These are phyloP conservation scores for Aradophagus sp. DNA, from an alignment of 1,140 invertebrate species.

Conservation along the genomic window DNA sequence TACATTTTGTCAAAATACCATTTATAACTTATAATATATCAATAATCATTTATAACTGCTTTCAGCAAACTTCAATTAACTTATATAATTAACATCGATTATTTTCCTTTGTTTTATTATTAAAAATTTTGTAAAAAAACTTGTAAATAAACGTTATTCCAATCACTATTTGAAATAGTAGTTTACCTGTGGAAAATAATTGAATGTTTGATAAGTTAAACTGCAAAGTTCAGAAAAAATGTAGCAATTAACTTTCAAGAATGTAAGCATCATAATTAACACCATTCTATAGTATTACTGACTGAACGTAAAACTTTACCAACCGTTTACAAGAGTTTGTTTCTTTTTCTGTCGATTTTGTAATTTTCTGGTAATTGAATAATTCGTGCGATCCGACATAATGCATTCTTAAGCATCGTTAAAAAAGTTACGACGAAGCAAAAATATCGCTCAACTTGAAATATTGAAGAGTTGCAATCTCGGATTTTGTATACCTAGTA, in stretches of 20 bases:
- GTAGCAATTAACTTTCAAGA: slow-evolving; percentile 7
- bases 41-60: too few species aligned
- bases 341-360: slow-evolving; percentile 13
- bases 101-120: too few species aligned
- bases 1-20: too few species aligned
- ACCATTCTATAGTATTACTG: not conserved
- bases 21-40: too few species aligned
- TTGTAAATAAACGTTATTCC: too few species aligned
- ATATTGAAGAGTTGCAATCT: slow-evolving; percentile 24
- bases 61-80: too few species aligned
- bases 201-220: too few species aligned
- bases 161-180: too few species aligned
- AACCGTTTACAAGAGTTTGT: slow-evolving; percentile 19
- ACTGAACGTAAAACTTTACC: slow-evolving; percentile 15
- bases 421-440: slow-evolving; percentile 13
- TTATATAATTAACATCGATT: too few species aligned
- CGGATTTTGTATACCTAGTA: slow-evolving; percentile 21
- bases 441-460: slow-evolving; percentile 30
- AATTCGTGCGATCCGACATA: slow-evolving; percentile 21
- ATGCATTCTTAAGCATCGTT: slow-evolving; percentile 20
- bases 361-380: slow-evolving; percentile 39
- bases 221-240: too few species aligned
- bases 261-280: slow-evolving; percentile 9
- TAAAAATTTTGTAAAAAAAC: too few species aligned
- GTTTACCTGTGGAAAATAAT: too few species aligned